Base-by-base conservation (phyloP, 2,888 invertebrate species). In the Scaptomyza caliginosa region DNA sequence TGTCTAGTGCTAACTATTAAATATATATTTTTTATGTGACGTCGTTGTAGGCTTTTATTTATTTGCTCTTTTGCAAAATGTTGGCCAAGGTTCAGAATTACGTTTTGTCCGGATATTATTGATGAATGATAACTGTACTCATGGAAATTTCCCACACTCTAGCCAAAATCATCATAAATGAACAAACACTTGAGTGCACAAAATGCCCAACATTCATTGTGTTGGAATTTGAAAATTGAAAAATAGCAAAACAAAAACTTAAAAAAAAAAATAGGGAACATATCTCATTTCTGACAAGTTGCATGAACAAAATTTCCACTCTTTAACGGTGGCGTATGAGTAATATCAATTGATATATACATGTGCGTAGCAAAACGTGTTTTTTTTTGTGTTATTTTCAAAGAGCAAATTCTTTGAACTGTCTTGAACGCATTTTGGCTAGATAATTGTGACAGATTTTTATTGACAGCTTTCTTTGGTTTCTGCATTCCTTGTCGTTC, bases 1-100 rank as follows among this genome's bases (percentile, higher is more conserved):
- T 13, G 13, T 32, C 7, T 66, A 50, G 58, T 67, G 48, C 68
- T 74, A 78, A 76, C 82, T 78, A 55, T 56, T 60, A 17, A 40
- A 28, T 11, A 28, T 26, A 26, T n/a, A n/a, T n/a, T n/a, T n/a
- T n/a, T 3, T 3, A 21, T 2, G 2, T 21, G 21, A 21, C 21
- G 4, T 21, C 21, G 21, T 21, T 21, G 4, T 3, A 3, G 21
- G 21, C 4, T 21, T 21, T 21, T 16, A n/a, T n/a, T n/a, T n/a
- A n/a, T n/a, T n/a, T n/a, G n/a, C n/a, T n/a, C n/a, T n/a, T n/a
- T n/a, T n/a, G 8, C 24, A 17, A 32, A 54, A 49, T 71, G 70
- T 77, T 77, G 77, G 32, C 67, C 56, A 30, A 67, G 78, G 64
- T 71, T 71, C 34, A 13, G 63, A 38, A 24, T 30, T 48, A 2